phyloP scores from a whole-genome alignment of 2,113 vertebrate species.

The Probosciger aterrimus region DNA sequence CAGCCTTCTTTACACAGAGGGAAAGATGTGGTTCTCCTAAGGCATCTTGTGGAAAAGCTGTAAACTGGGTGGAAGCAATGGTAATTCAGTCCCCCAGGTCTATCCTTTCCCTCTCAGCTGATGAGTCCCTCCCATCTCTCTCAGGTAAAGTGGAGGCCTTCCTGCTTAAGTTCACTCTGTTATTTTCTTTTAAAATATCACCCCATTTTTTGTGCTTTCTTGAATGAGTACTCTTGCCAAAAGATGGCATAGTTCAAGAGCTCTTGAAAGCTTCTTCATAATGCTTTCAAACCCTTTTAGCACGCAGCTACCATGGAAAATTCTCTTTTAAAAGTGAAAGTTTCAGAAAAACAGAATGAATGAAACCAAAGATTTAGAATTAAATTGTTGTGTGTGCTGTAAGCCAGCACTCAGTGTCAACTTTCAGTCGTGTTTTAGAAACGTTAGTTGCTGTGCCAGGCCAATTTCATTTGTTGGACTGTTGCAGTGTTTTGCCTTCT shows the following conservation, averaged over 20 bases:
- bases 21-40: background rate
- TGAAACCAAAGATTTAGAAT: background rate
- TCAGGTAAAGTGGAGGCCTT: background rate
- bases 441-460: background rate
- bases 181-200: background rate
- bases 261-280: background rate
- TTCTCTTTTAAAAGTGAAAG: background rate
- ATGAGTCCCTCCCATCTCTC: background rate
- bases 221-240: background rate
- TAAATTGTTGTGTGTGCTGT: background rate
- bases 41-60: background rate
- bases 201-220: background rate
- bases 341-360: background rate
- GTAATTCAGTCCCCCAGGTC: background rate
- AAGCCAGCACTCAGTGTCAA: background rate
- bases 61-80: background rate
- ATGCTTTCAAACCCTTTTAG: background rate
- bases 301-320: background rate
- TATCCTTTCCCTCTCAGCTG: background rate
- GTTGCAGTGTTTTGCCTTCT: background rate
- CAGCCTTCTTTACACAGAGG: background rate
- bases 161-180: background rate
- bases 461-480: background rate
- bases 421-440: background rate
- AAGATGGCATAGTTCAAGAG: background rate